Evolutionary conservation across 1,140 invertebrate genomes (phyloP).

Genomic region (Telenomus remus): DNA sequence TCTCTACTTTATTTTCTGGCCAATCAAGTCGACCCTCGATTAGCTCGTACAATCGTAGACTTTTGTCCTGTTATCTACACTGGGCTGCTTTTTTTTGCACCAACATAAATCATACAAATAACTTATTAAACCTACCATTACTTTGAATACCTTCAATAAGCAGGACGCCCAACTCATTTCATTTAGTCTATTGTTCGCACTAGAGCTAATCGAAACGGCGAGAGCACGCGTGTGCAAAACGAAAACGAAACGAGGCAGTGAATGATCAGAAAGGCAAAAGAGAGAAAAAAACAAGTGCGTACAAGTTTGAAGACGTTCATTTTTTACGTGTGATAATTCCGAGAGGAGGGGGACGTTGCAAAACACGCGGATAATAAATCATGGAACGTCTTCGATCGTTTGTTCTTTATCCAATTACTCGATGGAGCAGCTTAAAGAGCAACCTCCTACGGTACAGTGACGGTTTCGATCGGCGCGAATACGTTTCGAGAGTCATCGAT

Average conservation of each 20-base stretch:
- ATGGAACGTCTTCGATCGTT: slow-evolving; percentile 52
- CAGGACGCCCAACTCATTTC: slow-evolving; percentile 10
- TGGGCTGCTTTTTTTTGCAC: slow-evolving; percentile 2
- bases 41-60: slow-evolving; percentile 2
- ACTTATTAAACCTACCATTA: slow-evolving; percentile 24
- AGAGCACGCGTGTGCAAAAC: slow-evolving; percentile 13
- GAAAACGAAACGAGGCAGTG: slow-evolving; percentile 10
- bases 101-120: slow-evolving; percentile 34
- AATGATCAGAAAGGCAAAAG: background rate
- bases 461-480: slow-evolving; percentile 45
- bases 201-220: slow-evolving; percentile 20
- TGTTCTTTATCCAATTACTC: slow-evolving; percentile 57
- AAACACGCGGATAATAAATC: slow-evolving; percentile 48
- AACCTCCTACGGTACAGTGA: slow-evolving; percentile 54
- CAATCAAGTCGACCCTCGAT: background rate
- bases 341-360: slow-evolving; percentile 34
- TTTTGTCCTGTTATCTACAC: slow-evolving; percentile 27
- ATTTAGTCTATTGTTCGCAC: slow-evolving; percentile 35
- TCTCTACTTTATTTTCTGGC: slow-evolving; percentile 14
- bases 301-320: slow-evolving; percentile 30
- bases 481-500: slow-evolving; percentile 53
- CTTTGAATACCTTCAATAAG: slow-evolving; percentile 16
- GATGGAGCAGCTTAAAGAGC: slow-evolving; percentile 52
- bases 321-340: slow-evolving; percentile 43
- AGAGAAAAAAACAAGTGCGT: slow-evolving; percentile 4